These are phyloP conservation scores for Etheostoma spectabile DNA, from an alignment of 2,113 vertebrate species.

Conservation along the genomic window DNA sequence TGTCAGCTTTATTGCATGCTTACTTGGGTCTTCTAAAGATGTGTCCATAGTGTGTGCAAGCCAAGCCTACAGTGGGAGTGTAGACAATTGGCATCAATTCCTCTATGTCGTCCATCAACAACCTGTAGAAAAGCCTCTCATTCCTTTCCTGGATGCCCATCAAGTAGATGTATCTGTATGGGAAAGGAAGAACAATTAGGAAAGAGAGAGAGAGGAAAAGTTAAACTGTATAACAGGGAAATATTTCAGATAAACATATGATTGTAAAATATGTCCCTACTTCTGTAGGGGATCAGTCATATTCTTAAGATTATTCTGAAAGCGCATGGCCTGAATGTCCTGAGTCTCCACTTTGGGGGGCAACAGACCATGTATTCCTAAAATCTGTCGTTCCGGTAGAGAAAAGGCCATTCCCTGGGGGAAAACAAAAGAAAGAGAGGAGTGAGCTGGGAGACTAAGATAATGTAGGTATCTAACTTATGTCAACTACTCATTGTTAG, in stretches of 20 bases:
- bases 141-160: constrained; percentile 99
- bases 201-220: neutral
- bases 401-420: constrained; percentile 97
- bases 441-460: neutral
- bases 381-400: constrained; percentile 91
- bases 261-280: constrained; percentile 79
- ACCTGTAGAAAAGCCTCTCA: constrained; percentile 93
- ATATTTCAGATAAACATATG: neutral
- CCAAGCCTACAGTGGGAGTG: constrained; percentile 96
- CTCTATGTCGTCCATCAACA: constrained; percentile 96
- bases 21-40: constrained; percentile 98
- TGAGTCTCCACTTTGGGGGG: constrained; percentile 98
- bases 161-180: constrained; percentile 92
- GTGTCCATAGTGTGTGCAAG: constrained; percentile 97
- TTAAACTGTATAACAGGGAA: neutral
- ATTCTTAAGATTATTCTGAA: constrained; percentile 93
- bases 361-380: constrained; percentile 94
- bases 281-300: constrained; percentile 93
- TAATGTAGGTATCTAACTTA: neutral
- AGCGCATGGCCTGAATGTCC: constrained; percentile 94
- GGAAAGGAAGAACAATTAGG: neutral
- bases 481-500: neutral
- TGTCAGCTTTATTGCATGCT: constrained; percentile 43
- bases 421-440: constrained; percentile 13
- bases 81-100: constrained; percentile 97